Evolutionary conservation across 2,888 invertebrate species (phyloP).

Genomic region (Limnephilus lunatus): DNA sequence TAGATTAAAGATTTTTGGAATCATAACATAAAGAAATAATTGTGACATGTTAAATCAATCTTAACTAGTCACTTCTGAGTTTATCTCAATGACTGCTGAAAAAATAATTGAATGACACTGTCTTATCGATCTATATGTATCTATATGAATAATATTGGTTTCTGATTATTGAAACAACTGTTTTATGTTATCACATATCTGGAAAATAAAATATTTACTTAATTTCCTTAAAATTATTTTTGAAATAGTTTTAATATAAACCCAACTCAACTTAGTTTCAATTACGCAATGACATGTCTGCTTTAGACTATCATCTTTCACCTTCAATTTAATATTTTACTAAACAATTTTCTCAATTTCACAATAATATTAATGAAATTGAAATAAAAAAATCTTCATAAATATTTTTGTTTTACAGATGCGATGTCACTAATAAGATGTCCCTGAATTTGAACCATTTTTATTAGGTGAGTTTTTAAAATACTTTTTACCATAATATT

Average conservation of each 20-base stretch:
- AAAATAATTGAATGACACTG: background rate
- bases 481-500: background rate
- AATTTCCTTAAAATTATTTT: background rate
- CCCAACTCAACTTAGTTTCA: background rate
- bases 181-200: background rate
- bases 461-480: constrained; percentile 4
- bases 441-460: constrained; percentile 58
- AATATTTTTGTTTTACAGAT: constrained; percentile 67
- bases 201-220: background rate
- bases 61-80: background rate
- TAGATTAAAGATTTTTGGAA: background rate
- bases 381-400: background rate
- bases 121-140: background rate
- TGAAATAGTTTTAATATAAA: background rate
- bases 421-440: constrained; percentile 69
- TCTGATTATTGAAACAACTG: background rate
- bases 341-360: background rate
- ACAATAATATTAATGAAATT: background rate
- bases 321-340: background rate
- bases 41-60: background rate
- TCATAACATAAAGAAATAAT: no score
- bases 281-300: background rate
- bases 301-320: background rate
- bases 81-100: background rate
- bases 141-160: background rate